Evolutionary conservation across 1,140 invertebrate genomes (phyloP), one percentile per base, ranked within the genome.

Genomic region (Bombus difficillimus): DNA sequence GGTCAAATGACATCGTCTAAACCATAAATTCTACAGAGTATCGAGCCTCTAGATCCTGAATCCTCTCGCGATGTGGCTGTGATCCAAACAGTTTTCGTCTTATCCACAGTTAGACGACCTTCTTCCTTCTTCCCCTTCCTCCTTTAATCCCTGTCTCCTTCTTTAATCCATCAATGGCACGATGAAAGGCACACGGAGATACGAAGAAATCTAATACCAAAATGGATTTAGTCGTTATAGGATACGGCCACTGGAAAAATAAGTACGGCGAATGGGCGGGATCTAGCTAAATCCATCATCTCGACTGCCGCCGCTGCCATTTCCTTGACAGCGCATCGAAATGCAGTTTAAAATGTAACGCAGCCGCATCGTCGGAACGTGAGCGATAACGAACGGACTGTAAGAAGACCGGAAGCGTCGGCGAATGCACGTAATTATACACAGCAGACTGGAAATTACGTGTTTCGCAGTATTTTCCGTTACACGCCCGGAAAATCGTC

Each of bases 161-260:
- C 81, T 90, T 92, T 91, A 90, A 91, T 92, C 91, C 87, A 91
- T 92, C 91, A 92, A 92, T 91, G 89, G 87, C 83, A 81, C 83
- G 87, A 88, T 91, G 91, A 90, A 92, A 90, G 87, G 85, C 89
- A 68, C 86, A 64, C 85, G 80, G 78, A 74, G 88, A 89, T 88
- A 86, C 91, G 85, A 91, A 91, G 91, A 92, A 91, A 92, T 92
- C 91, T 92, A 92, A 92, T 92, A 92, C 91, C 86, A 92, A 92
- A 92, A 92, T 92, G 91, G 91, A 91, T 92, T 92, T 91, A 92
- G 89, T 83, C 79, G 90, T 90, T 92, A 91, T 83, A 87, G 86
- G 90, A 92, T 90, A 92, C 85, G 69, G 68, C 79, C 81, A 82
- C 59, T 68, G 75, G 68, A 90, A 83, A 88, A 83, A 86, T 90